Evolutionary conservation across 2,797 vertebrate species (phyloP), one percentile per base, ranked within the genome.

Genomic region (Odontamblyopus rebecca): DNA sequence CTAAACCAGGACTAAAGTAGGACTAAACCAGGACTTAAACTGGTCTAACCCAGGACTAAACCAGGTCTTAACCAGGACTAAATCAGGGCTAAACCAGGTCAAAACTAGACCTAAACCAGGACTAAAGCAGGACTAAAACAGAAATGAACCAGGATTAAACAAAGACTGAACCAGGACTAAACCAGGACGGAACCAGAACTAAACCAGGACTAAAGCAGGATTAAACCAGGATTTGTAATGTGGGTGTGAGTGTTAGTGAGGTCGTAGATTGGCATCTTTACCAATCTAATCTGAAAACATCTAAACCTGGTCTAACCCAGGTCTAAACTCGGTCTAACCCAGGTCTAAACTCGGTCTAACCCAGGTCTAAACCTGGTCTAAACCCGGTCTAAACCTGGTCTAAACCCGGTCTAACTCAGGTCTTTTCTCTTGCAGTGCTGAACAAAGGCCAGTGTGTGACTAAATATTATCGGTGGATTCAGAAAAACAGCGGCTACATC

Each of bases 381-480:
- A 57, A 11, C 3, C 2, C 3, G 5, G 56, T 13, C 59, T 18
- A 29, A 60, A 4, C 0, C 61, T 27, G 16, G 18, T 61, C 23
- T 19, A 66, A 30, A 57, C 23, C 30, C 5, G 54, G 27, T 6
- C 27, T 38, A 35, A 61, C 9, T 6, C 51, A 18, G 5, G 51
- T 53, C 51, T 53, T 18, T 18, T 18, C 5, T 53, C 8, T 60
- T 38, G 44, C 71, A 99, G 98, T 99, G 93, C 93, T 99, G 90
- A 99, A 98, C 84, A 99, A 99, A 89, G 98, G 98, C 74, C 98
- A 99, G 85, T 97, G 96, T 89, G 97, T 99, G 88, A 99, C 98
- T 0, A 98, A 99, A 89, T 99, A 99, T 88, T 99, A 99, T 84
- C 96, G 98, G 18, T 99, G 98, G 98, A 98, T 99, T 94, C 98